Evolutionary conservation across 2,113 vertebrate genomes (phyloP).

Genomic region (Monopterus albus): DNA sequence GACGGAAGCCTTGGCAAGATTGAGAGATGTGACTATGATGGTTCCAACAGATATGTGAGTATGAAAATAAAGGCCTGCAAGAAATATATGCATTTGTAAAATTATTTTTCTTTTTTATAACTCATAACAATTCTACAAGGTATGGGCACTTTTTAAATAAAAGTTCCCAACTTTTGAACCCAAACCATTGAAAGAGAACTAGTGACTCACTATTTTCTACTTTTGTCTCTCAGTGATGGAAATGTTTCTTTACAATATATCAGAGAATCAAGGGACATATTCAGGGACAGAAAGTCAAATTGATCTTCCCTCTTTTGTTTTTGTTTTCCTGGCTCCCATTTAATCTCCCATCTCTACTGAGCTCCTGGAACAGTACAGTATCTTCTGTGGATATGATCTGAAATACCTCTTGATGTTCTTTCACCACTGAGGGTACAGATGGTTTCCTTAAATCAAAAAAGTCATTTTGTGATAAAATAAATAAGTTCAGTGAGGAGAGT

Average conservation of each 20-base stretch:
- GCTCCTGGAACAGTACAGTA: constrained; percentile 31
- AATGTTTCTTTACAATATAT: constrained; percentile 9
- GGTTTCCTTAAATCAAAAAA: constrained; percentile 62
- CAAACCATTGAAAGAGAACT: background rate
- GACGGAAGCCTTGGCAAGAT: constrained; percentile 96
- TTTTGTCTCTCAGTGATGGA: constrained; percentile 7
- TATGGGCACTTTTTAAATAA: background rate
- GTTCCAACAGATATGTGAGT: constrained; percentile 95
- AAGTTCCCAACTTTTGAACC: background rate
- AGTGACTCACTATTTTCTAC: background rate
- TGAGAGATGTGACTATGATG: constrained; percentile 97
- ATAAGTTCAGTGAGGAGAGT: constrained; percentile 23
- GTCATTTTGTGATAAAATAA: constrained; percentile 47
- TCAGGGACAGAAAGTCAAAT: constrained; percentile 11
- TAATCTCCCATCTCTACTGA: constrained; percentile 34
- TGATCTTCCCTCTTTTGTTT: constrained; percentile 17
- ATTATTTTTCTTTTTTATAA: background rate
- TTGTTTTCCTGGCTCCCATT: constrained; percentile 23
- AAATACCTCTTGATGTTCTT: constrained; percentile 46
- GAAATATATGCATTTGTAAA: background rate
- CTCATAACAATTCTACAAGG: background rate
- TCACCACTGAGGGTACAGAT: constrained; percentile 38
- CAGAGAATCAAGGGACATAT: background rate
- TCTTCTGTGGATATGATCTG: constrained; percentile 33
- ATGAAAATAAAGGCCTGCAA: background rate